Evolutionary conservation across 2,888 invertebrate genomes (phyloP).

Genomic region (Coleophora deauratella): DNA sequence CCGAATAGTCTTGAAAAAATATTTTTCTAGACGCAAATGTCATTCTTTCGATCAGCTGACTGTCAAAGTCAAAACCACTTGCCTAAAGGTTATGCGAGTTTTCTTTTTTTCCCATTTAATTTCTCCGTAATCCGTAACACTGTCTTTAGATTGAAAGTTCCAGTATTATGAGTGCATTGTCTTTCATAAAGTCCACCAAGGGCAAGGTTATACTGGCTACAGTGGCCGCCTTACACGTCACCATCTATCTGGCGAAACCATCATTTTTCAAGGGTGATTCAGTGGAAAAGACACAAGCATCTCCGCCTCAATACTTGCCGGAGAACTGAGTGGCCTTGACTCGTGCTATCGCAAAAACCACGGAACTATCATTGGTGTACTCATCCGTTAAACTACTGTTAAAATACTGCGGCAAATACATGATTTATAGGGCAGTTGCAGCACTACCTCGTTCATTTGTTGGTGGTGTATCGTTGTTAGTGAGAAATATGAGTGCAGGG

Average conservation of each 20-base stretch:
- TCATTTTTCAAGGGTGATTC: constrained; percentile 53
- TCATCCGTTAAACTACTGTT: constrained; percentile 16
- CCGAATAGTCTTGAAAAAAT: no score
- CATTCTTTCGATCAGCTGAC: no score
- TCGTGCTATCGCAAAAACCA: not conserved
- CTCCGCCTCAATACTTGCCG: constrained; percentile 55
- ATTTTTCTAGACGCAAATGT: no score
- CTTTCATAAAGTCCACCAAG: constrained; percentile 56
- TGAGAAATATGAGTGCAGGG: constrained; percentile 44
- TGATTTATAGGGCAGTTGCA: constrained; percentile 43
- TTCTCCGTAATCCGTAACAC: no score
- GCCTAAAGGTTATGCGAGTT: no score
- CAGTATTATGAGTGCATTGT: constrained; percentile 39
- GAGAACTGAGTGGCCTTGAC: constrained; percentile 44
- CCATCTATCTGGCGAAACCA: constrained; percentile 57
- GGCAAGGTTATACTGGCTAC: constrained; percentile 57
- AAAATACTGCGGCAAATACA: constrained; percentile 27
- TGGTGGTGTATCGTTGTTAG: constrained; percentile 11
- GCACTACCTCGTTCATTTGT: constrained; percentile 26
- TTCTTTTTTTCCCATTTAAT: no score
- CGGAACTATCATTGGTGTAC: constrained; percentile 23
- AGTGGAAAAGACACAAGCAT: constrained; percentile 25
- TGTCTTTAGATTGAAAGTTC: no score
- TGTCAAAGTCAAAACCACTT: no score
- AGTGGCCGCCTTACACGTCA: constrained; percentile 49